These are phyloP conservation scores for Scaptomyza graminum DNA, from an alignment of 1,140 invertebrate genomes.

Conservation along the genomic window DNA sequence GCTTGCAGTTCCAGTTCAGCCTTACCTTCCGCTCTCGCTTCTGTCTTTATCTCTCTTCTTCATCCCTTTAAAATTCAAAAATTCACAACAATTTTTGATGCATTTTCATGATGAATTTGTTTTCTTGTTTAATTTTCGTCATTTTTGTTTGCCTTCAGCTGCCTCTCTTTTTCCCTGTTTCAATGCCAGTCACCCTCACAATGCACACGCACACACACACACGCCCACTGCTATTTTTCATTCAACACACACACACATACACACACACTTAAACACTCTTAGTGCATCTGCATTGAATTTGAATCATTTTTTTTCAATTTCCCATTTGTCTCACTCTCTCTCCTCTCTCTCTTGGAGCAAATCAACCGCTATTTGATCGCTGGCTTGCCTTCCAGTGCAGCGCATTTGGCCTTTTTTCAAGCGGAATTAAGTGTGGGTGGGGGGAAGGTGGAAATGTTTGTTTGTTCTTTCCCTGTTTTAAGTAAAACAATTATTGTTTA, in stretches of 20 bases:
- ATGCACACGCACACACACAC: constrained; percentile 18
- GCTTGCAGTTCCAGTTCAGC: constrained; percentile 1
- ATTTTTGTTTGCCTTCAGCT: constrained; percentile 62
- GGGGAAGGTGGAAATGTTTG: neutral
- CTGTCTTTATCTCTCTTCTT: constrained; percentile 10
- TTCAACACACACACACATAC: neutral
- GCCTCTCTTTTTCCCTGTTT: constrained; percentile 30
- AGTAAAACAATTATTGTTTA: no score
- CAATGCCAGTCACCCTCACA: constrained; percentile 51
- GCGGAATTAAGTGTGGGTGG: neutral
- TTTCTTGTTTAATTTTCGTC: constrained; percentile 78
- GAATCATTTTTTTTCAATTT: constrained; percentile 18
- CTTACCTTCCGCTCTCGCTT: constrained; percentile 18
- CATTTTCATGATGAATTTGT: constrained; percentile 75
- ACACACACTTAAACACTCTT: neutral
- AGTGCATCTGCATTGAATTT: constrained; percentile 25
- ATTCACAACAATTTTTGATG: constrained; percentile 55
- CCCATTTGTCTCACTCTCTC: neutral
- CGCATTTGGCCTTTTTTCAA: neutral
- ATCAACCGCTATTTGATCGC: constrained; percentile 12
- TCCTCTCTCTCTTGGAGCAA: neutral
- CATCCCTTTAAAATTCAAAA: constrained; percentile 60
- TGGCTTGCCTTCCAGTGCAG: neutral
- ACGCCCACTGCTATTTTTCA: constrained; percentile 13
- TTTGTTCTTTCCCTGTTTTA: neutral